Conservation (phyloP, 2,113 vertebrate genomes). For the Aspiorhynchus laticeps region DNA sequence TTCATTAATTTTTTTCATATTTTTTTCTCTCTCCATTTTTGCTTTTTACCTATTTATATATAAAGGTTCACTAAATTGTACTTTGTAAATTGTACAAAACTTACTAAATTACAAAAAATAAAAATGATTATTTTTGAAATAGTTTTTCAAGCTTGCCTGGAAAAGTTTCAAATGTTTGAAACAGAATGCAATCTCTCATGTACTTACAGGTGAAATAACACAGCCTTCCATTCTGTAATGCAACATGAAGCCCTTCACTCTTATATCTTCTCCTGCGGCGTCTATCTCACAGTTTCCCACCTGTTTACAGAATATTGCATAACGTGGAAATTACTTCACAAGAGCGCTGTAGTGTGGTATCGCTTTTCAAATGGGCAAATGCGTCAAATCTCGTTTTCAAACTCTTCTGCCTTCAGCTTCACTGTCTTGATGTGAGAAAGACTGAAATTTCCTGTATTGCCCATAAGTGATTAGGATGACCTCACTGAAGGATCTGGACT, state of each 20-base stretch:
- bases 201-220: constrained; percentile 64
- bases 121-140: background rate
- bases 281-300: constrained; percentile 48
- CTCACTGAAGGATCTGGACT: constrained; percentile 41
- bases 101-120: background rate
- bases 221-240: constrained; percentile 61
- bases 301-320: constrained; percentile 52
- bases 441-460: constrained; percentile 49
- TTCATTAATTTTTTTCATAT: too few species aligned
- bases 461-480: constrained; percentile 14
- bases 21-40: too few species aligned
- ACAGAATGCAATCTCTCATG: background rate
- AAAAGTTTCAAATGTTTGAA: background rate
- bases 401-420: constrained; percentile 6
- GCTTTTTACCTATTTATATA: too few species aligned
- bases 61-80: too few species aligned
- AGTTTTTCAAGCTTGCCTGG: background rate
- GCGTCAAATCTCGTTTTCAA: constrained; percentile 15
- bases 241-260: constrained; percentile 39
- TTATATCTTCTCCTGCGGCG: constrained; percentile 6
- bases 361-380: background rate
- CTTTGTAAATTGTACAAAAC: too few species aligned
- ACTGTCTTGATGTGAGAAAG: constrained; percentile 25
- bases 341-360: constrained; percentile 4
- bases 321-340: constrained; percentile 28